Conservation (phyloP, 2,888 invertebrate species). For the Perdita meconis region DNA sequence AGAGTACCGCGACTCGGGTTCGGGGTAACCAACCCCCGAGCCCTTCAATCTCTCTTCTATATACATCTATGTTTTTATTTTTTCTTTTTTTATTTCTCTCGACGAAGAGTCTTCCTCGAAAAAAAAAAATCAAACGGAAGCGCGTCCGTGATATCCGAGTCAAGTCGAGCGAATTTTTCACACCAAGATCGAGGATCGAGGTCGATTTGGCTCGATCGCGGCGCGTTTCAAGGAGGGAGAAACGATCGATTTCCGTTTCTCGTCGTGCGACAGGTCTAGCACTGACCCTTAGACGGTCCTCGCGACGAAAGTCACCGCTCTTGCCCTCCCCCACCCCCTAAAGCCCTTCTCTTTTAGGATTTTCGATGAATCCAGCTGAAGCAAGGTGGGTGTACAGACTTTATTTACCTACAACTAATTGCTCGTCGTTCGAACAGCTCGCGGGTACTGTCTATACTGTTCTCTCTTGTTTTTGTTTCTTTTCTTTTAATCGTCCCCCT, state of each 20-base stretch:
- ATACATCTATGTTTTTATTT: conserved; percentile 5
- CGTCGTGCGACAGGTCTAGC: conserved; percentile 62
- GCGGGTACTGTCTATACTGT: conserved; percentile 47
- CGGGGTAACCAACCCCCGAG: conserved; percentile 10
- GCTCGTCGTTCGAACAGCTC: conserved; percentile 72
- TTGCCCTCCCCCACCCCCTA: neutral
- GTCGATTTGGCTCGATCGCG: neutral
- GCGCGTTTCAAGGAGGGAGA: conserved; percentile 14
- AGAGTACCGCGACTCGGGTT: conserved; percentile 3
- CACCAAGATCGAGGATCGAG: neutral
- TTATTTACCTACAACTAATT: conserved; percentile 76
- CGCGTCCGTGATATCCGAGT: too few relatives aligned
- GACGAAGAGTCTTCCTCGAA: too few relatives aligned
- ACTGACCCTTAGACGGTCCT: conserved; percentile 75
- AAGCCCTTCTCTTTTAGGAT: conserved; percentile 69
- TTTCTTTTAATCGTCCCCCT: conserved; percentile 15
- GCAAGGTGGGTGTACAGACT: conserved; percentile 80
- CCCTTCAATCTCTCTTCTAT: conserved; percentile 11
- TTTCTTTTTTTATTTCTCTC: conserved; percentile 19
- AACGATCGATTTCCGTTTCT: conserved; percentile 20
- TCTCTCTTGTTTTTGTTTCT: conserved; percentile 19
- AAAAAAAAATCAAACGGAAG: too few relatives aligned
- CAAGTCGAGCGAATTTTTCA: conserved; percentile 1
- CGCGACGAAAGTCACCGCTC: conserved; percentile 43
- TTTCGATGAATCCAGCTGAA: conserved; percentile 73